phyloP scores from a whole-genome alignment of 2,113 vertebrate genomes.

The Electrona antarctica region DNA sequence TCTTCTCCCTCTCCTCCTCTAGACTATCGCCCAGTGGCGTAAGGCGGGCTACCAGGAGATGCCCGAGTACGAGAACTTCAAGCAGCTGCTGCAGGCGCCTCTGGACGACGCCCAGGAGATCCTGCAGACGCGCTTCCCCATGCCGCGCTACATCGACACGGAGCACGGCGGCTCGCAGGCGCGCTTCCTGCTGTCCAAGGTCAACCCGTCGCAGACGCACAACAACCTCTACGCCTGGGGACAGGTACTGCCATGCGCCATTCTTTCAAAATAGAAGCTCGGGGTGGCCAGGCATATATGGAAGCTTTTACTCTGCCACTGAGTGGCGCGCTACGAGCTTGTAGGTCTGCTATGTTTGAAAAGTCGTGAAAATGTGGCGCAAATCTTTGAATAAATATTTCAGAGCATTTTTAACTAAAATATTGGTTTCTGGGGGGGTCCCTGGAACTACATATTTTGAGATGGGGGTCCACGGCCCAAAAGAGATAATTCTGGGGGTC shows the following conservation, averaged over 20 bases:
- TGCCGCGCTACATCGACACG: conserved; percentile 94
- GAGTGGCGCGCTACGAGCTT: no score
- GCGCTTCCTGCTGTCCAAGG: conserved; percentile 96
- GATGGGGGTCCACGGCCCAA: no score
- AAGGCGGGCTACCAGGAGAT: conserved; percentile 97
- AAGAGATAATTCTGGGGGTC: no score
- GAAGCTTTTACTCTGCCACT: no score
- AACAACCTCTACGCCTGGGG: conserved; percentile 96
- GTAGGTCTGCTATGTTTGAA: no score
- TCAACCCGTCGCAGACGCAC: conserved; percentile 98
- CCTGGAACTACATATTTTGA: no score
- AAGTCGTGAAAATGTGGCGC: no score
- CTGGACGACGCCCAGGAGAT: conserved; percentile 96
- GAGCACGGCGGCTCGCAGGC: conserved; percentile 92
- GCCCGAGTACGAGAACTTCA: conserved; percentile 97
- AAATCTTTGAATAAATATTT: no score
- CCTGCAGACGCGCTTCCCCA: conserved; percentile 92
- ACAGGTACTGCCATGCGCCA: conserved; percentile 81
- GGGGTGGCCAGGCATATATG: no score
- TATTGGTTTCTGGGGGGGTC: no score
- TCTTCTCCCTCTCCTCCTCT: not conserved
- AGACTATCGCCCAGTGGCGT: conserved; percentile 97
- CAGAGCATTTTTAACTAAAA: no score
- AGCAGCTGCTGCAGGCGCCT: conserved; percentile 93
- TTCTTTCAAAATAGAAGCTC: no score